Conservation (phyloP, 2,888 invertebrate genomes). For the Siphlonurus alternatus region DNA sequence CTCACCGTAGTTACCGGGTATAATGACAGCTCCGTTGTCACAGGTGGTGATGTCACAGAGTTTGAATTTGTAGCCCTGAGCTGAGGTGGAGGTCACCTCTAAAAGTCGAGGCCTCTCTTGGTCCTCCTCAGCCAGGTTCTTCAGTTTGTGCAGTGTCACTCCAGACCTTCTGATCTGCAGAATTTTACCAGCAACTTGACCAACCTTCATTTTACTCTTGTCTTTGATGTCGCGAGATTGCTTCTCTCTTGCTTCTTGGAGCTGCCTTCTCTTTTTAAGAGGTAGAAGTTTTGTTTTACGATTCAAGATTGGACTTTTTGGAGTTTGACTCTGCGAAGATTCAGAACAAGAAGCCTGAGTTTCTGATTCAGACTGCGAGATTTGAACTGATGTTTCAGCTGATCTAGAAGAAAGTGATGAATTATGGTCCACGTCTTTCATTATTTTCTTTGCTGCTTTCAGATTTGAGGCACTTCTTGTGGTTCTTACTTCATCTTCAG, state of each 20-base stretch:
- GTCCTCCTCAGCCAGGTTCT: not conserved
- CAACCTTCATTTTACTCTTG: not conserved
- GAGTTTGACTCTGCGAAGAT: not conserved
- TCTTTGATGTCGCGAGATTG: not conserved
- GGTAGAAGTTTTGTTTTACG: not conserved
- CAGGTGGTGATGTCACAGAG: not conserved
- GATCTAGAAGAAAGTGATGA: too few species aligned
- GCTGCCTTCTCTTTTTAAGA: not conserved
- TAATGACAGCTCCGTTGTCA: conserved; percentile 28
- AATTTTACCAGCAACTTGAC: not conserved
- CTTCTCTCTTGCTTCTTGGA: not conserved
- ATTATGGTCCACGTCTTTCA: not conserved
- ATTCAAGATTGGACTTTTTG: not conserved
- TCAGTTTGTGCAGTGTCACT: not conserved
- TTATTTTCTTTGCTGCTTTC: not conserved
- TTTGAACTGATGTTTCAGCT: too few species aligned
- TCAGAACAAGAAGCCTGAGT: not conserved
- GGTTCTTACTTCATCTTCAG: not conserved
- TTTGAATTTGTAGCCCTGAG: not conserved
- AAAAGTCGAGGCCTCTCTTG: not conserved
- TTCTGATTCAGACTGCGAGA: not conserved
- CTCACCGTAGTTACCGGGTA: conserved; percentile 29
- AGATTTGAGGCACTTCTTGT: too few species aligned
- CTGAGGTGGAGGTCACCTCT: not conserved
- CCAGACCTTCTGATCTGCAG: not conserved